phyloP scores from a whole-genome alignment of 37 sponge, comb jelly and placozoan genomes.

The Aphrocallistes beatrix region DNA sequence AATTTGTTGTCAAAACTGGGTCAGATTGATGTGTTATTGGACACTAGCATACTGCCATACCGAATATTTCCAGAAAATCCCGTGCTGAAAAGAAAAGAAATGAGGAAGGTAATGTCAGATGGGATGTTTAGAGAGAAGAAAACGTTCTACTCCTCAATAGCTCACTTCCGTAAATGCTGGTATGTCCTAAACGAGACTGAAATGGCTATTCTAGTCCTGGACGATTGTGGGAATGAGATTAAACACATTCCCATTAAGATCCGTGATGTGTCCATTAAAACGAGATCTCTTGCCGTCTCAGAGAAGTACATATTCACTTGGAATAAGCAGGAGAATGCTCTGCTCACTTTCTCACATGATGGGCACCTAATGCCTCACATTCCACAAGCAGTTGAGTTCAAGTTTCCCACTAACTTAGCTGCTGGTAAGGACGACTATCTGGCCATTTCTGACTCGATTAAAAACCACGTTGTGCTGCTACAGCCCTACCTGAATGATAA shows the following conservation, averaged over 20 bases:
- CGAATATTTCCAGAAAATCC: background rate
- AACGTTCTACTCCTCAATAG: background rate
- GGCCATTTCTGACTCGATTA: background rate
- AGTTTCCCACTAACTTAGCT: background rate
- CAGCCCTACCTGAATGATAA: background rate
- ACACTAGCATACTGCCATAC: background rate
- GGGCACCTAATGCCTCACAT: background rate
- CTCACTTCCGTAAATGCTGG: background rate
- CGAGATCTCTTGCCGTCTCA: background rate
- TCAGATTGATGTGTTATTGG: background rate
- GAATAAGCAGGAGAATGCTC: background rate
- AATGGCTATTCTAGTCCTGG: background rate
- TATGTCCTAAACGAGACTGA: background rate
- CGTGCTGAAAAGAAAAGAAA: background rate
- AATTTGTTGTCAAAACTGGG: background rate
- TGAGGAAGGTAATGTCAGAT: background rate
- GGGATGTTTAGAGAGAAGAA: background rate
- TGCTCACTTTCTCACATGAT: background rate
- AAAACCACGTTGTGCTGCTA: background rate
- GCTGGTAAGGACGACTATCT: background rate
- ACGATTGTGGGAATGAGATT: background rate
- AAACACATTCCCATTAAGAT: background rate
- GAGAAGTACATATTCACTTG: background rate
- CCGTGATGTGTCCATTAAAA: background rate
- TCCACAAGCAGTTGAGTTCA: background rate